Percentiles rank a stretch among this genome's conserved stretches.
Evolutionary conservation across 1,140 invertebrate species (phyloP).

Genomic region (Saxidomus purpurata): DNA sequence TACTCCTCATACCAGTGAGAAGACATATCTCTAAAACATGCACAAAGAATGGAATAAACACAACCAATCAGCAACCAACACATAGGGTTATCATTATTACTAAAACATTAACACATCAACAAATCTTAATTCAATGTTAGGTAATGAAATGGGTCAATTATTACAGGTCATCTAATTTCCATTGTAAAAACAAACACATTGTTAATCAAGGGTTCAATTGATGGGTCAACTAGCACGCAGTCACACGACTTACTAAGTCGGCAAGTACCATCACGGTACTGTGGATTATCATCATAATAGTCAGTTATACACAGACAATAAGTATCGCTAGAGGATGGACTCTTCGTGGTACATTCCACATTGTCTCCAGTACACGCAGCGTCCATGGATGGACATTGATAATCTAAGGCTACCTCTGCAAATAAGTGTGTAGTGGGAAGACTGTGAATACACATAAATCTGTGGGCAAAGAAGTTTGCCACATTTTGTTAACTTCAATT

Average conservation of each 20-base stretch:
- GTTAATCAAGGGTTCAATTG: not conserved
- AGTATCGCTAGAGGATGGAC: not conserved
- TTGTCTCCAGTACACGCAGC: constrained; percentile 10
- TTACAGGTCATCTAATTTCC: not conserved
- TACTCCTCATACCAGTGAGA: not conserved
- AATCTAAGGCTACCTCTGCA: constrained; percentile 40
- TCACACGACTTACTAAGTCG: constrained; percentile 46
- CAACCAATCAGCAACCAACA: no score
- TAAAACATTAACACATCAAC: no score
- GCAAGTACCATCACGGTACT: constrained; percentile 37
- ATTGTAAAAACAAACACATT: not conserved
- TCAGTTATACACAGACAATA: constrained; percentile 22
- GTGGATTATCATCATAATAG: constrained; percentile 50
- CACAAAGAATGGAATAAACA: no score
- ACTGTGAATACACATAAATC: no score
- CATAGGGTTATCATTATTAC: not conserved
- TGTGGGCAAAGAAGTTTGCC: no score
- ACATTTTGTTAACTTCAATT: no score
- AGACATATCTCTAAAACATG: not conserved
- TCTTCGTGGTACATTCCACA: constrained; percentile 10
- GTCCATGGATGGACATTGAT: constrained; percentile 33
- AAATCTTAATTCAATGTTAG: not conserved
- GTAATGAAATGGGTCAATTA: no score
- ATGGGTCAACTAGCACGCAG: not conserved
- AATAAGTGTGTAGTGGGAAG: no score